Base-by-base conservation (phyloP, 2,113 vertebrate species). In the Salvelinus fontinalis region DNA sequence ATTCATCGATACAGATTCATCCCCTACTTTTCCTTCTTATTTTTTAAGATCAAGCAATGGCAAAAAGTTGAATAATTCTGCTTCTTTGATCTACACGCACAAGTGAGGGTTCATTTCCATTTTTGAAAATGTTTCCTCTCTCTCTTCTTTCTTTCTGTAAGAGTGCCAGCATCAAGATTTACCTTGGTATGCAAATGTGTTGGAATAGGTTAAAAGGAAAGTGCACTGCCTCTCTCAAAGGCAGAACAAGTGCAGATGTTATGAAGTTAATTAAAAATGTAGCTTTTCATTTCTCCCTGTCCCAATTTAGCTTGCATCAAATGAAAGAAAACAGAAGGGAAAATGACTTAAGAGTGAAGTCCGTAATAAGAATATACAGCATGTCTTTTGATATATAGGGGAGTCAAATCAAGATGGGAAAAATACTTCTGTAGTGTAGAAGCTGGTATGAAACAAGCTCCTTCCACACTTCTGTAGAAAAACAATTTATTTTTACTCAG, bases 241-340 rank as follows among this genome's bases (percentile, higher is more conserved):
- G 51, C 51, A 54, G 93, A 90, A 92, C 91, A 93, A 92, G 91
- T 94, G 91, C 94, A 94, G 94, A 95, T 95, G 94, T 94, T 93
- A 85, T 93, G 92, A 93, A 94, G 94, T 92, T 94, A 92, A 95
- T 95, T 95, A 95, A 94, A 94, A 93, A 95, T 95, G 91, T 93
- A 94, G 91, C 91, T 91, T 92, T 94, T 93, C 89, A 86, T 93
- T 93, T 94, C 89, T 93, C 89, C 87, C 79, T 54, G 87, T 90
- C 91, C 92, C 89, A 93, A 94, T 94, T 94, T 94, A 91, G 92
- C 90, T 89, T 89, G 89, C 91, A 93, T 94, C 93, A 94, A 93
- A 93, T 90, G 68, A 86, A 89, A 86, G 90, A 92, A 93, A 93
- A 89, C 89, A 90, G 90, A 92, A 87, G 83, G 87, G 77, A 83